Conservation (phyloP, 2,888 invertebrate genomes). For the Drosophila prostipennis region DNA sequence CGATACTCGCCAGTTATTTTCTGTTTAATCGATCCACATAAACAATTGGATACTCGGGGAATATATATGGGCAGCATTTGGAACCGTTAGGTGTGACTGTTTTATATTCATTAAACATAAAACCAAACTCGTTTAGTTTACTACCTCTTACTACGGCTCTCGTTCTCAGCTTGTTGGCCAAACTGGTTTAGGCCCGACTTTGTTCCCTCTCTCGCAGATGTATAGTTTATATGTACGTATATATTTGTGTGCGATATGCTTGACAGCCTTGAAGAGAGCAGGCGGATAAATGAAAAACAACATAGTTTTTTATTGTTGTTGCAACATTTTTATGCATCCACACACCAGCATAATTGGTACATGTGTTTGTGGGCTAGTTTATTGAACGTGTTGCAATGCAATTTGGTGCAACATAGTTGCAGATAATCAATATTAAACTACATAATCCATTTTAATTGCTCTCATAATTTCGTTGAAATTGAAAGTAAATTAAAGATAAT, state of each 20-base stretch:
- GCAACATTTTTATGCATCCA: slow-evolving; percentile 37
- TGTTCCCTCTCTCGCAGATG: slow-evolving; percentile 20
- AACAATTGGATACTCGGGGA: slow-evolving; percentile 25
- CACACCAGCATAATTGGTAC: slow-evolving; percentile 20
- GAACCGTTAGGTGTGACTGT: slow-evolving; percentile 41
- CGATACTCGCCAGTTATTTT: slow-evolving; percentile 21
- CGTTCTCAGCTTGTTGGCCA: slow-evolving; percentile 27
- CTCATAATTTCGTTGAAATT: slow-evolving; percentile 4
- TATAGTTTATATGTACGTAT: not conserved
- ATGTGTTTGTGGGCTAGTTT: slow-evolving; percentile 13
- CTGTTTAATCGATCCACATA: slow-evolving; percentile 25
- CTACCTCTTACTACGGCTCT: slow-evolving; percentile 38
- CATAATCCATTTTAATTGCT: slow-evolving; percentile 19
- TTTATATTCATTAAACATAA: slow-evolving; percentile 40
- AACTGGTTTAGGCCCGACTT: slow-evolving; percentile 59
- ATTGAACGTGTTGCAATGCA: slow-evolving; percentile 30
- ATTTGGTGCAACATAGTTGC: slow-evolving; percentile 24
- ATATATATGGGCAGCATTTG: slow-evolving; percentile 1
- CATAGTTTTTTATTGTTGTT: slow-evolving; percentile 49
- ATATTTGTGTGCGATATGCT: slow-evolving; percentile 35
- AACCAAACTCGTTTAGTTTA: slow-evolving; percentile 57
- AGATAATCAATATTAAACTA: slow-evolving; percentile 21
- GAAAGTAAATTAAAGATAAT: not conserved
- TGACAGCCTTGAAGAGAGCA: slow-evolving; percentile 75
- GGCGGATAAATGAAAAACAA: slow-evolving; percentile 41